phyloP scores from a whole-genome alignment of 37 sponge, comb jelly and placozoan species.

The Halisarca cf. caerulea region DNA sequence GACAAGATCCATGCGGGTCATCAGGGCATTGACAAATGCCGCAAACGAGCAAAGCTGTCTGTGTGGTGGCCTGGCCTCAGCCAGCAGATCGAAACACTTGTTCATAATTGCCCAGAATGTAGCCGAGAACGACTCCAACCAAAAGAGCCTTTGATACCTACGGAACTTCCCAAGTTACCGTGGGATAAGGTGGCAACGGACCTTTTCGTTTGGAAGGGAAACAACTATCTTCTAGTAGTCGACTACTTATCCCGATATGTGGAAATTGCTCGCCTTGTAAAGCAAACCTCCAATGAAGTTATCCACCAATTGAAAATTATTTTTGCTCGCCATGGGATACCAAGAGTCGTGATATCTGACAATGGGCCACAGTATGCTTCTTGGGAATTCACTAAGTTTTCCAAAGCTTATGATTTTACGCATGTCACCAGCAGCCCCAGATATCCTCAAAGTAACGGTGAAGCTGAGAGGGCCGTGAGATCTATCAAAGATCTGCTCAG shows the following conservation, averaged over 20 bases:
- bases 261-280: constrained; percentile 44
- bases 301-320: constrained; percentile 36
- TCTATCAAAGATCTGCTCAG: constrained; percentile 55
- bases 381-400: constrained; percentile 24
- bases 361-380: constrained; percentile 74
- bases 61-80: constrained; percentile 57
- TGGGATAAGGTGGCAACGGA: constrained; percentile 64
- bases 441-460: constrained; percentile 64
- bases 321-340: constrained; percentile 70
- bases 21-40: constrained; percentile 52
- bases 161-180: constrained; percentile 41
- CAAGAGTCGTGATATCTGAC: constrained; percentile 41
- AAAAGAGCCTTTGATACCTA: constrained; percentile 25
- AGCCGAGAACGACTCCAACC: constrained; percentile 10
- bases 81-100: constrained; percentile 22
- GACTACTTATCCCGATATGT: constrained; percentile 56
- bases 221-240: constrained; percentile 45
- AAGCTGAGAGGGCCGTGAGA: constrained; percentile 63
- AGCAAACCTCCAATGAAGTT: constrained; percentile 25
- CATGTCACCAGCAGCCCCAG: constrained; percentile 63
- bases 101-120: constrained; percentile 24
- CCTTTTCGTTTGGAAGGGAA: constrained; percentile 40
- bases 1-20: constrained; percentile 46
- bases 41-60: constrained; percentile 41
- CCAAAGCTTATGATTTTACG: constrained; percentile 31